Base-by-base conservation (phyloP, 2,113 vertebrate genomes). In the Cygnus atratus region DNA sequence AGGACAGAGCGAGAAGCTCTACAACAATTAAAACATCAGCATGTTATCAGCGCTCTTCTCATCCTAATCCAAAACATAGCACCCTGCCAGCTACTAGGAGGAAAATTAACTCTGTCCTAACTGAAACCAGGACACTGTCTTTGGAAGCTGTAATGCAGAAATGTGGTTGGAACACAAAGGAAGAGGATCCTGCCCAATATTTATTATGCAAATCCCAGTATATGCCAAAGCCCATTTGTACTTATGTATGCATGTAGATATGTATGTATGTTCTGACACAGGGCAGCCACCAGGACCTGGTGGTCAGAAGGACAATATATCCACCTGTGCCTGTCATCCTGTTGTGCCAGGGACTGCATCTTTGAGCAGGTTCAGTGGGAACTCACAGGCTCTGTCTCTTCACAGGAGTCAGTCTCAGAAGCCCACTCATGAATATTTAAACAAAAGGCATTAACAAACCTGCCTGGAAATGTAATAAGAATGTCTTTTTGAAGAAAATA, bases 361-460 rank as follows among this genome's bases (percentile, higher is more conserved):
- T 43, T 54, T 0, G 43, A 81, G 61, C 61, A 2, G 28, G 67
- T 72, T 26, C 76, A 46, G 59, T 75, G 26, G 80, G 61, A 86
- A 72, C 55, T 93, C 65, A 39, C 61, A 15, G 43, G 7, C 37
- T 90, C 68, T 17, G 11, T 41, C 24, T 78, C 37, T 70, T 90
- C 84, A 50, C 28, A 94, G 44, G 58, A 90, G 26, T 54, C 88
- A 90, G 70, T 10, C 91, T 96, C 86, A 72, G 54, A 87, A 93
- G 22, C 70, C 86, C 88, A 55, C 1, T 0, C n/a, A 89, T 91
- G 76, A 93, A 91, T 96, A 91, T 95, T 94, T 95, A 86, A 97
- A 94, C 88, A 90, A 95, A 94, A 95, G 63, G 55, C 71, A 76
- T 93, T 96, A 94, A 77, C 84, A 89, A 76, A 91, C 77, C 88